Conservation (phyloP, 2,113 vertebrate genomes). For the Serilophus lunatus region DNA sequence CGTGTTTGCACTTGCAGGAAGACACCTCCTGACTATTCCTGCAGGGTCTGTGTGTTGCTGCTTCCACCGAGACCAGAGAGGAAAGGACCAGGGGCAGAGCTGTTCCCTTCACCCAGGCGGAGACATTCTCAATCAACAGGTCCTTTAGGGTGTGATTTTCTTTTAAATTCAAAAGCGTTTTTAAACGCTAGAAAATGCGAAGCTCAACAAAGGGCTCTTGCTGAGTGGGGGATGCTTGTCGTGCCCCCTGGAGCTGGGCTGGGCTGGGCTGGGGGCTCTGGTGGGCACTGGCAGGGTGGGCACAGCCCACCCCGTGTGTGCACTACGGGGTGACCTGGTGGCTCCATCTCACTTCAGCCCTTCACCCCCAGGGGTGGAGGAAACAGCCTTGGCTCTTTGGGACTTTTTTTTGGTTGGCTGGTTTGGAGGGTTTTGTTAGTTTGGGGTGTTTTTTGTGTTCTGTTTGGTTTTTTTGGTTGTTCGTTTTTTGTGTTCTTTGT, state of each 20-base stretch:
- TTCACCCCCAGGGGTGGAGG: not conserved
- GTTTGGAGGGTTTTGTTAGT: too few species aligned
- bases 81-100: not conserved
- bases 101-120: not conserved
- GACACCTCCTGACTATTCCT: conserved; percentile 18
- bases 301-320: rapidly evolving
- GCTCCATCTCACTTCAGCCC: not conserved
- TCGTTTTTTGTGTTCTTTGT: too few species aligned
- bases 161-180: not conserved
- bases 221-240: rapidly evolving
- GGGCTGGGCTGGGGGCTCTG: not conserved
- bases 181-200: not conserved
- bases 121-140: not conserved
- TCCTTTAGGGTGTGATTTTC: not conserved
- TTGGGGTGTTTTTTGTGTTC: too few species aligned
- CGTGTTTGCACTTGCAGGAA: conserved; percentile 19
- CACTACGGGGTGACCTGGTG: rapidly evolving
- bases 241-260: rapidly evolving
- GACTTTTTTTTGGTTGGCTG: too few species aligned
- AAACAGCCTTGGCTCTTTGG: not conserved
- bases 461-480: too few species aligned
- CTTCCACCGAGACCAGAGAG: rapidly evolving
- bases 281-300: not conserved
- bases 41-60: not conserved
- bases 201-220: not conserved